Conservation (phyloP, 2,888 invertebrate genomes). For the Orchestes rusci region DNA sequence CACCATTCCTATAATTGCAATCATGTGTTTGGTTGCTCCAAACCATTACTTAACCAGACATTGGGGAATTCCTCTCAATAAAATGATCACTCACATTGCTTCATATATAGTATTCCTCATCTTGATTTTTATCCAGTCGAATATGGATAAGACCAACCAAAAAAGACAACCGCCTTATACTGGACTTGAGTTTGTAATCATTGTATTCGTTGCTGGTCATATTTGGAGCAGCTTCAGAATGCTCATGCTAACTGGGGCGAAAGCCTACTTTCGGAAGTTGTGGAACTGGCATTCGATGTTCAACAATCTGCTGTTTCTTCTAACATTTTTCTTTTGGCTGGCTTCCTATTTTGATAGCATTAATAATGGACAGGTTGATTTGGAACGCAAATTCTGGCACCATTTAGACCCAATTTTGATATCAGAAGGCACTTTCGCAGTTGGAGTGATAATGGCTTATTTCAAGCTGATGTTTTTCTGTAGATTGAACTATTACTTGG, state of each 20-base stretch:
- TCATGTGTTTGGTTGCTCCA: constrained; percentile 44
- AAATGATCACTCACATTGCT: constrained; percentile 61
- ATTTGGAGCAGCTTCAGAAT: constrained; percentile 51
- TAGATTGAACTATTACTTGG: constrained; percentile 56
- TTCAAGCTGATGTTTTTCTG: constrained; percentile 57
- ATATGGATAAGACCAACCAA: constrained; percentile 51
- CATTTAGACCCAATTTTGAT: constrained; percentile 57
- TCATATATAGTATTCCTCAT: constrained; percentile 60
- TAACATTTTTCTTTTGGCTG: constrained; percentile 59
- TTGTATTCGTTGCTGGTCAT: constrained; percentile 51
- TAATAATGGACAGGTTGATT: constrained; percentile 43
- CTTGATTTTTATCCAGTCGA: constrained; percentile 54
- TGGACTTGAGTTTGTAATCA: constrained; percentile 44
- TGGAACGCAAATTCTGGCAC: constrained; percentile 60
- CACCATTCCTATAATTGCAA: constrained; percentile 44
- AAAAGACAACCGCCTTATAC: constrained; percentile 54
- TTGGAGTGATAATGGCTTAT: constrained; percentile 61
- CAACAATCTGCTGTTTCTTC: constrained; percentile 51
- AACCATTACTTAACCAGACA: constrained; percentile 46
- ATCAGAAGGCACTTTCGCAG: constrained; percentile 58
- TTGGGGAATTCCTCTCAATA: constrained; percentile 61
- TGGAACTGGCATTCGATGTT: constrained; percentile 61
- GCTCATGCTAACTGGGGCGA: constrained; percentile 51
- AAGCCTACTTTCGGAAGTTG: constrained; percentile 49
- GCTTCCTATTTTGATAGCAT: constrained; percentile 49